These are phyloP conservation scores for Camelus bactrianus DNA, from an alignment of 2,113 vertebrate species.

Conservation along the genomic window DNA sequence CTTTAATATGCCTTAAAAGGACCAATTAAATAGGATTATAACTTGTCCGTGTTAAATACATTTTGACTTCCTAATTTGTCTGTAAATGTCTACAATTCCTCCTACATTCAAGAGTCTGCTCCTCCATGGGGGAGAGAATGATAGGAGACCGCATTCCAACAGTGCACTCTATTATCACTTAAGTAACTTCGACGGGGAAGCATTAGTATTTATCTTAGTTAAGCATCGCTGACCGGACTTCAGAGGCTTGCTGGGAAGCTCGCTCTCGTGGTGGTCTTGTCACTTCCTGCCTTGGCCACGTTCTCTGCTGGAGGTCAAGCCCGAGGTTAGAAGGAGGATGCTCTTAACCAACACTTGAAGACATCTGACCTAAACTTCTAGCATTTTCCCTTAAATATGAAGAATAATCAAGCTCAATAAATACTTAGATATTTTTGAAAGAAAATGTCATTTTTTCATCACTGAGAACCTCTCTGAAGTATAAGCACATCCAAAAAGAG, in stretches of 20 bases:
- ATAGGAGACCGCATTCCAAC: not conserved
- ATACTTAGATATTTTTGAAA: constrained; percentile 27
- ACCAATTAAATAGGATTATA: not conserved
- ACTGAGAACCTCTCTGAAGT: not conserved
- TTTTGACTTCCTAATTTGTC: constrained; percentile 6
- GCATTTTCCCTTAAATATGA: not conserved
- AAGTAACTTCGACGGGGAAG: not conserved
- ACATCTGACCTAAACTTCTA: not conserved
- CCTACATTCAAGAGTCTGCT: not conserved
- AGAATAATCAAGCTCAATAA: not conserved
- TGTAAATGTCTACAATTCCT: not conserved
- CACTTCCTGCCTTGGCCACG: not conserved
- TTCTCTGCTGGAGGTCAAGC: not conserved
- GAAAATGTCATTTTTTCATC: not conserved
- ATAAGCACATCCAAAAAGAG: not conserved
- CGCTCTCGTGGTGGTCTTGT: not conserved
- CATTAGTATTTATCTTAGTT: not conserved
- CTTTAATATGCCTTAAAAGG: not conserved
- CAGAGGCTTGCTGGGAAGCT: not conserved
- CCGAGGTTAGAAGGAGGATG: not conserved
- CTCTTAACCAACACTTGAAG: not conserved
- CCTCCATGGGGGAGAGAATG: not conserved
- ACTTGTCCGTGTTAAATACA: not conserved
- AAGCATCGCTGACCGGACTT: not conserved
- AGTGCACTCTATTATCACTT: not conserved